Base-by-base conservation (phyloP, 64 coral and sea anemone species). In the Pocillopora damicornis region DNA sequence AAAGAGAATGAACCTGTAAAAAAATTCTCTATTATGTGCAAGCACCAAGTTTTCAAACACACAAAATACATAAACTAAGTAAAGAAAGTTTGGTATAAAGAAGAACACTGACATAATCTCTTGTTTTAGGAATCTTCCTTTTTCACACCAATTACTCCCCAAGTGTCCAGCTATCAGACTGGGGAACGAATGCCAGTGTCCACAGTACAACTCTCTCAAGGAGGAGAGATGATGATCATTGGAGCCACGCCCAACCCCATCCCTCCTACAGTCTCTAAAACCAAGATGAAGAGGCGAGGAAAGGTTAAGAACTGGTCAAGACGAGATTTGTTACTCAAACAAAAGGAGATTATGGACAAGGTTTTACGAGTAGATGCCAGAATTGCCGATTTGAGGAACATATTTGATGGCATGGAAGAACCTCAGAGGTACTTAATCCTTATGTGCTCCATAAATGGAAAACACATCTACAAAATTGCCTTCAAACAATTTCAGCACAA, bases 251-350 rank as follows among this genome's bases (percentile, higher is more conserved):
- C 60, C 25, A 90, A 63, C 6, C 42, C 59, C 20, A 51, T 35
- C 51, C 68, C 69, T 51, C 13, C 73, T 15, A 22, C 59, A 82
- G 15, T 35, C 59, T 76, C 14, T 36, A 18, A 58, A 13, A 59
- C 25, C 58, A 81, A 82, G 63, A 89, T 87, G 73, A 75, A 76
- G 60, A 90, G 77, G 35, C 79, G 89, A 62, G 89, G 79, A 3
- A 90, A 90, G 51, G 25, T 82, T 16, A 80, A 60, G 37, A 74
- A 61, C 2, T 74, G 75, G 65, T 76, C 89, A 23, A 57, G 89
- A 17, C 69, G 61, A 67, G 72, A 90, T 30, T 60, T 76, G 73
- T 13, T 90, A 26, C 23, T 34, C 15, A 90, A 77, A 42, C 89
- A 90, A 38, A 90, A 90, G 63, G 89, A 35, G 15, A 35, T 90